Evolutionary conservation across 1,140 invertebrate genomes (phyloP).

Genomic region (Heliothis subflexa): DNA sequence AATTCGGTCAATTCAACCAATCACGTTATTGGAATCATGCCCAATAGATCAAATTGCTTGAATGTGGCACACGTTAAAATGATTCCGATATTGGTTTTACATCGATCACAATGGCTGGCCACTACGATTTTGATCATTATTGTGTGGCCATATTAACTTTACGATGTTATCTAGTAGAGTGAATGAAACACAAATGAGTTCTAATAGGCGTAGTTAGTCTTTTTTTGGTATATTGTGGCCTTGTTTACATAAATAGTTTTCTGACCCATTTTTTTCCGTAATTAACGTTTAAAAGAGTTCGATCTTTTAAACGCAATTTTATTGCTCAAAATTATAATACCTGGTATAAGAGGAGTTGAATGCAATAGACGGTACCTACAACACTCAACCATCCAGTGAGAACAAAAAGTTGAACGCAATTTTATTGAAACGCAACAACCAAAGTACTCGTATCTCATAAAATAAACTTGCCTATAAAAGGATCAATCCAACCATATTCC

Average conservation of each 20-base stretch:
- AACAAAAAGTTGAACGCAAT: too few relatives aligned
- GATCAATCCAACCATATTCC: not conserved
- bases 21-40: conserved; percentile 47
- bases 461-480: not conserved
- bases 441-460: not conserved
- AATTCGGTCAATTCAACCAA: conserved; percentile 41
- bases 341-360: too few relatives aligned
- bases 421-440: not conserved
- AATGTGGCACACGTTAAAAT: conserved; percentile 42
- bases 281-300: too few relatives aligned
- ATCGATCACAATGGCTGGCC: conserved; percentile 16
- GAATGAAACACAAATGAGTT: conserved; percentile 13
- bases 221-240: not conserved
- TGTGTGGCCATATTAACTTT: conserved; percentile 21
- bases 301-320: too few relatives aligned
- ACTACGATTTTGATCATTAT: conserved; percentile 25
- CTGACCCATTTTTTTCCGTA: too few relatives aligned
- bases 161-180: conserved; percentile 17
- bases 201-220: not conserved
- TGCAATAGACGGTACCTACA: too few relatives aligned
- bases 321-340: too few relatives aligned
- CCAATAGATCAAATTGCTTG: conserved; percentile 41
- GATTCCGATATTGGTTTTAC: conserved; percentile 37
- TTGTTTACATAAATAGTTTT: too few relatives aligned
- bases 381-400: too few relatives aligned